phyloP scores from a whole-genome alignment of 1,140 invertebrate species.

The Temnothorax nylanderi region DNA sequence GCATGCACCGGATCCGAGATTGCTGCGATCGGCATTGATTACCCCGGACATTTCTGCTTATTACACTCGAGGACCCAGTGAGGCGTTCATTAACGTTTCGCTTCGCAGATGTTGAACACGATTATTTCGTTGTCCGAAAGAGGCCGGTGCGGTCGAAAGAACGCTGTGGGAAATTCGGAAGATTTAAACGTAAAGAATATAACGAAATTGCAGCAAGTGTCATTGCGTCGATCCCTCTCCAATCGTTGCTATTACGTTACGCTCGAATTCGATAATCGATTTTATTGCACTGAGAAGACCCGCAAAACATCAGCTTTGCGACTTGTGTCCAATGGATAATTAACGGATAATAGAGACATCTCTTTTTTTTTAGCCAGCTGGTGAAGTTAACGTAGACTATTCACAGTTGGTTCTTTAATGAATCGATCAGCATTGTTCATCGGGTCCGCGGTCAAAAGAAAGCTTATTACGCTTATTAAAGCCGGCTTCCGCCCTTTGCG shows the following conservation, averaged over 20 bases:
- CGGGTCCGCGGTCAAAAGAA: constrained; percentile 61
- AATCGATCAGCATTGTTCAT: constrained; percentile 70
- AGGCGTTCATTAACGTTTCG: constrained; percentile 34
- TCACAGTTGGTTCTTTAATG: constrained; percentile 56
- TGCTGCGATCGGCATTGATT: constrained; percentile 52
- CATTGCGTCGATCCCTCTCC: neutral
- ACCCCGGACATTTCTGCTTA: constrained; percentile 50
- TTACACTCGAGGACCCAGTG: constrained; percentile 22
- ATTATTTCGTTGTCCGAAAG: constrained; percentile 17
- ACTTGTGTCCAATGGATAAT: constrained; percentile 52
- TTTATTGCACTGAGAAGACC: too few species aligned
- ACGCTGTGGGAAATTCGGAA: neutral
- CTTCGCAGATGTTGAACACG: constrained; percentile 29
- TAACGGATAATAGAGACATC: constrained; percentile 66
- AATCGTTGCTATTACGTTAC: neutral
- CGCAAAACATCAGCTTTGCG: neutral
- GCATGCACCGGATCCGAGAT: constrained; percentile 43
- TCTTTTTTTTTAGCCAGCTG: neutral
- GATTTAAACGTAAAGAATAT: neutral
- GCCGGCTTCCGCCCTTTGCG: constrained; percentile 1
- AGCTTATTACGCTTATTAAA: constrained; percentile 74
- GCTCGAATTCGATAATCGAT: too few species aligned
- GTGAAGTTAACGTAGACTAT: constrained; percentile 33
- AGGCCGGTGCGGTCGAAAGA: neutral
- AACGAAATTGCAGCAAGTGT: neutral